Conservation (phyloP, 92 coral and sea anemone species). For the Zoanthus gigantus region DNA sequence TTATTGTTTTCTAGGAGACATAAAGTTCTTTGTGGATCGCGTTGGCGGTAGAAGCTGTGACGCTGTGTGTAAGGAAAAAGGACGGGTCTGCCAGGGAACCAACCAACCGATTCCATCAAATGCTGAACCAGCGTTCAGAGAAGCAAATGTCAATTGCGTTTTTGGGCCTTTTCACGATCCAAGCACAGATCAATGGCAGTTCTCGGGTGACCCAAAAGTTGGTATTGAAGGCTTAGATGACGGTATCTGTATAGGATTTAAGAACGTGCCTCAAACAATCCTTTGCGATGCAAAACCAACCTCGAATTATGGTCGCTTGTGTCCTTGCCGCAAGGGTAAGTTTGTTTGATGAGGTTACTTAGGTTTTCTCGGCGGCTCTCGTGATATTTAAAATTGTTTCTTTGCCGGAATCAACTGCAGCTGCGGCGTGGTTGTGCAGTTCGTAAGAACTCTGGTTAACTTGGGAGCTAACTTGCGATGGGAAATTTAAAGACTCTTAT, state of each 20-base stretch:
- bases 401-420: no score
- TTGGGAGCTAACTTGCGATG: no score
- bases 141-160: neutral
- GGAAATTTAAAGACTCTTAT: no score
- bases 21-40: slow-evolving; percentile 14
- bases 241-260: neutral
- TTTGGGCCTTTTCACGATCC: neutral
- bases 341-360: neutral
- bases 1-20: neutral
- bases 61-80: slow-evolving; percentile 14
- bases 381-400: no score
- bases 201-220: neutral
- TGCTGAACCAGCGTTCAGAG: neutral
- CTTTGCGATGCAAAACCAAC: neutral
- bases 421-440: no score
- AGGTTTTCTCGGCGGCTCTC: no score
- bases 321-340: neutral
- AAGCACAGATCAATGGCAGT: neutral
- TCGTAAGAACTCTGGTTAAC: no score
- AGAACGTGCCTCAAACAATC: neutral
- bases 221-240: slow-evolving; percentile 4
- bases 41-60: slow-evolving; percentile 25
- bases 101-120: neutral
- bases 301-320: neutral
- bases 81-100: neutral